Evolutionary conservation across 2,888 invertebrate genomes (phyloP).

Genomic region (Colostygia pectinataria): DNA sequence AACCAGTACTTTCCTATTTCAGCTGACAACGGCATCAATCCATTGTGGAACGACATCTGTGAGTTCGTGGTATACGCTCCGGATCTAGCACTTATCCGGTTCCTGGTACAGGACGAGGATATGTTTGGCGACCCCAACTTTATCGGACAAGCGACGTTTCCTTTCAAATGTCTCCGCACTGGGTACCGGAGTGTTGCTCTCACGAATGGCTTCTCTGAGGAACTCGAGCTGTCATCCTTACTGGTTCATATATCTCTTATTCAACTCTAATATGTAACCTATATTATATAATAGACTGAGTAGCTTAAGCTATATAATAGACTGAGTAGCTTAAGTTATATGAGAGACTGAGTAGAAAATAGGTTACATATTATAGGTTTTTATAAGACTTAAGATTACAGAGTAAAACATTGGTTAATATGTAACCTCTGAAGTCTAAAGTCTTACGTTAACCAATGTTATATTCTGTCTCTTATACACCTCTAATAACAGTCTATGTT

Average conservation of each 20-base stretch:
- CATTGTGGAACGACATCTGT: constrained; percentile 94
- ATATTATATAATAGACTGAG: too few relatives aligned
- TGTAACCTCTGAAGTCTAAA: too few relatives aligned
- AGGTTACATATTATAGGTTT: too few relatives aligned
- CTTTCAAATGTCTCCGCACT: constrained; percentile 89
- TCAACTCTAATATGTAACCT: constrained; percentile 18
- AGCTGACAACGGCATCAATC: constrained; percentile 97
- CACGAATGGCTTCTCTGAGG: constrained; percentile 95
- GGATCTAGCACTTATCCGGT: constrained; percentile 91
- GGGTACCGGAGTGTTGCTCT: constrained; percentile 96
- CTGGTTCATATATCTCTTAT: constrained; percentile 85
- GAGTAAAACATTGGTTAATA: too few relatives aligned
- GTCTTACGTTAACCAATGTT: too few relatives aligned
- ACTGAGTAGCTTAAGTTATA: too few relatives aligned
- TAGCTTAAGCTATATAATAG: too few relatives aligned
- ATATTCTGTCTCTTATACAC: too few relatives aligned
- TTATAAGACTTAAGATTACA: too few relatives aligned
- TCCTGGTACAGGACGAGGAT: constrained; percentile 97
- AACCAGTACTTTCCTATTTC: constrained; percentile 48
- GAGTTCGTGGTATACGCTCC: constrained; percentile 92
- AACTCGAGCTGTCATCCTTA: constrained; percentile 94
- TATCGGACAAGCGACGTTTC: constrained; percentile 97
- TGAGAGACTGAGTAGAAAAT: too few relatives aligned
- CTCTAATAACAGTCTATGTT: too few relatives aligned
- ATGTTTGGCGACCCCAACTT: constrained; percentile 98